Evolutionary conservation across 2,888 invertebrate genomes (phyloP), one percentile per base, ranked within the genome.

Genomic region (Agrochola litura): DNA sequence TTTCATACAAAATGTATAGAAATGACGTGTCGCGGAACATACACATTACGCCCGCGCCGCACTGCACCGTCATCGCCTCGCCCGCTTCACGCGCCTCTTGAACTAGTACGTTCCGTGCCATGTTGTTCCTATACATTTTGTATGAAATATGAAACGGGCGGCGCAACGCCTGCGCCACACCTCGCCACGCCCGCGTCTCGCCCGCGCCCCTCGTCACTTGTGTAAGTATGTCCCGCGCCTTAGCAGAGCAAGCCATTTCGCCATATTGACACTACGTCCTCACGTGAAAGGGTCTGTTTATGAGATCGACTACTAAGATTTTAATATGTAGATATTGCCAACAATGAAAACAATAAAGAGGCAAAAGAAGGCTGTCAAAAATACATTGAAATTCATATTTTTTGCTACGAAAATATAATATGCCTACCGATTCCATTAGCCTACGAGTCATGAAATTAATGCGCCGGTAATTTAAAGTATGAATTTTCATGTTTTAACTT

Each of bases 361-460:
- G 14, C 6, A 1, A 9, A 22, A 16, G 1, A 64, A 25, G 41
- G 12, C 30, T 56, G 56, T 16, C 12, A 67, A 14, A 37, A 41
- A 19, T 12, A 16, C 19, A 12, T n/a, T 56, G 22, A n/a, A 49
- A 43, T 63, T 76, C n/a, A 67, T 56, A 54, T 41, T 52, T 60
- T 58, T 43, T 46, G 10, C n/a, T 16, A 30, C 5, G 16, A n/a
- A 66, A 65, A 56, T 19, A 63, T 37, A 77, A 65, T 60, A 60
- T 61, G 22, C 9, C 22, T 25, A 14, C 61, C 14, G 30, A 72
- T 58, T 67, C 49, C 56, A 63, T 78, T 72, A 73, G 58, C 68
- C 43, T 54, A 14, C 54, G 58, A 41, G 58, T 69, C 58, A 79
- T 54, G 5, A 60, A 69, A 65, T 69, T 60, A 68, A 60, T 68